Evolutionary conservation across 2,113 vertebrate species (phyloP), one percentile per base, ranked within the genome.

Genomic region (Pedetes capensis): DNA sequence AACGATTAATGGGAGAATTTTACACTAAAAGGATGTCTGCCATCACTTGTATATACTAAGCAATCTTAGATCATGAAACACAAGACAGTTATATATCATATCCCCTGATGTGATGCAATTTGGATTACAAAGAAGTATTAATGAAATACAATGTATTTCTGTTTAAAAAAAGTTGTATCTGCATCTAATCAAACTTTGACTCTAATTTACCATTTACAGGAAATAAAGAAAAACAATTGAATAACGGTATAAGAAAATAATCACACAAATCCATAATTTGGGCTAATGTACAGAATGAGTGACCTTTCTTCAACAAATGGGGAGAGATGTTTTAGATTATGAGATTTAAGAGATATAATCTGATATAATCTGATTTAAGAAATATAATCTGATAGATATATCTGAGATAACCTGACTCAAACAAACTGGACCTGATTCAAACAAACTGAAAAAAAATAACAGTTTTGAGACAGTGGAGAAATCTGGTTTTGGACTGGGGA

Each of bases 391-490:
- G n/a, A n/a, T n/a, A n/a, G n/a, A n/a, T n/a, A n/a, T n/a, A n/a
- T n/a, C n/a, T n/a, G n/a, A n/a, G n/a, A n/a, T n/a, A n/a, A n/a
- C n/a, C n/a, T n/a, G n/a, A n/a, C n/a, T n/a, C n/a, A n/a, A n/a
- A n/a, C n/a, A n/a, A n/a, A n/a, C n/a, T n/a, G n/a, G n/a, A n/a
- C n/a, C n/a, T n/a, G n/a, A n/a, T n/a, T n/a, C n/a, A n/a, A n/a
- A n/a, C n/a, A n/a, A n/a, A n/a, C n/a, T n/a, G n/a, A n/a, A n/a
- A n/a, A n/a, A n/a, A n/a, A n/a, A n/a, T n/a, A n/a, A n/a, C n/a
- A 81, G 72, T 96, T 89, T 87, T 87, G 75, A 96, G 81, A 80
- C 80, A 89, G 53, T 11, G 42, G 39, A 74, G 32, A 96, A 94
- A 89, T 85, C n/a, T 42, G 55, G 83, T 71, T 87, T 63, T 83